phyloP scores from a whole-genome alignment of 2,113 vertebrate species.

The Regulus satrapa region DNA sequence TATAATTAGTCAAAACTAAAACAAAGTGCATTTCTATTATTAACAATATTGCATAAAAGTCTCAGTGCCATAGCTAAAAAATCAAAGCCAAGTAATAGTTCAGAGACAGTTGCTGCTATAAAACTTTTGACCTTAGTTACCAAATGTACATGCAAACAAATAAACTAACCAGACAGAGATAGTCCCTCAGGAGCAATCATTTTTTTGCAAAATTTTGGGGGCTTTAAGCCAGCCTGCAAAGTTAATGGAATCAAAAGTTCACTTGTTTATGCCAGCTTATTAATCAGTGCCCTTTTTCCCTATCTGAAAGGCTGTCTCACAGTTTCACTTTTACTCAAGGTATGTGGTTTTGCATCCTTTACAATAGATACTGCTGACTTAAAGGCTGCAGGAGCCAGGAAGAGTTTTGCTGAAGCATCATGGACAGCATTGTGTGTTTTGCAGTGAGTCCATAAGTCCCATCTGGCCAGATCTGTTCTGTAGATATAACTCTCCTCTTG shows the following conservation, averaged over 20 bases:
- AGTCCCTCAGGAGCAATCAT: slow-evolving; percentile 32
- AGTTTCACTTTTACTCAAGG: background rate
- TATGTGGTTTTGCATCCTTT: background rate
- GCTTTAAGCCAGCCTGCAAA: slow-evolving; percentile 46
- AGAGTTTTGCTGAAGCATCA: background rate
- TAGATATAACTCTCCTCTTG: background rate
- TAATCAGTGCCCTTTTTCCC: slow-evolving; percentile 22
- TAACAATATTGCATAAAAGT: slow-evolving; percentile 59
- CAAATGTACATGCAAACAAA: slow-evolving; percentile 59
- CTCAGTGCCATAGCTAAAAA: slow-evolving; percentile 29
- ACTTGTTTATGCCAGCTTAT: background rate
- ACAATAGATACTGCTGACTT: slow-evolving; percentile 1
- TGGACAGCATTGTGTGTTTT: accelerated
- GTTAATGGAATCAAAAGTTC: background rate
- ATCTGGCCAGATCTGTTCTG: background rate
- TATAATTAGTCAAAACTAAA: slow-evolving; percentile 57
- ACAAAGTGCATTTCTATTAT: slow-evolving; percentile 65
- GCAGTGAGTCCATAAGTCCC: background rate
- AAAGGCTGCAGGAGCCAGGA: background rate
- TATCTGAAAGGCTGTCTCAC: background rate
- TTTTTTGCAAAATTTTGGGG: slow-evolving; percentile 54
- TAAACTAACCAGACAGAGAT: slow-evolving; percentile 41
- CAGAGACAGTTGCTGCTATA: slow-evolving; percentile 45
- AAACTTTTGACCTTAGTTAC: slow-evolving; percentile 69
- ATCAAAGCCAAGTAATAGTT: slow-evolving; percentile 54